Base-by-base conservation (phyloP, 2,888 invertebrate species). In the Rhyacophila evoluta region DNA sequence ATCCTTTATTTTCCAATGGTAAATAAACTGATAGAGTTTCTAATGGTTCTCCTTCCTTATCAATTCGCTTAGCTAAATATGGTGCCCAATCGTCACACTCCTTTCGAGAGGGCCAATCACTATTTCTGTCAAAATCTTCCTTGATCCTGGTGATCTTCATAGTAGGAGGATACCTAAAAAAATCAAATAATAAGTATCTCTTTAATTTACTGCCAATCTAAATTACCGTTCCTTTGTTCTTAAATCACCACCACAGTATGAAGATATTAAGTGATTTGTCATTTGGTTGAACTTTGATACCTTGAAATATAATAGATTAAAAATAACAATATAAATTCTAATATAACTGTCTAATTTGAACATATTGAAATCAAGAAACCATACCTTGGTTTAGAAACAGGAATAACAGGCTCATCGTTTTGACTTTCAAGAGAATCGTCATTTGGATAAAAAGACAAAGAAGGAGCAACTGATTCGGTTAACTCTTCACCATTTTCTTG, bases 1-100 rank as follows among this genome's bases (percentile, higher is more conserved):
- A 92, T 77, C 95, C 95, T 85, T 95, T 95, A 85, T 95, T 94
- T 86, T 95, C 94, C 76, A 94, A 93, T 0, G 94, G 92, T 84
- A 95, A 86, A 86, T 94, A 94, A 12, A 93, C 89, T 11, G 93
- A 93, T 74, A 80, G 55, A 10, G 25, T 10, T 25, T 93, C 91
- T 82, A 94, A 87, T 81, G 91, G 86, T 84, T 91, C 88, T 77
- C 91, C 85, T 72, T 87, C 41, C 28, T 70, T 75, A 12, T 75
- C 71, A 37, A 80, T 36, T 6, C 39, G 86, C 5, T 87, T 86
- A 1, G 88, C 88, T 74, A 90, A 85, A 12, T 85, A 85, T 0
- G 87, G 84, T 15, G 87, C 85, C 82, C 86, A 85, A 27, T 86
- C 87, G 38, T 86, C 85, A 83, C 92, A 92, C 79, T 90, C 87